phyloP scores from a whole-genome alignment of 37 sponge, comb jelly and placozoan genomes.

The Mnemiopsis leidyi region DNA sequence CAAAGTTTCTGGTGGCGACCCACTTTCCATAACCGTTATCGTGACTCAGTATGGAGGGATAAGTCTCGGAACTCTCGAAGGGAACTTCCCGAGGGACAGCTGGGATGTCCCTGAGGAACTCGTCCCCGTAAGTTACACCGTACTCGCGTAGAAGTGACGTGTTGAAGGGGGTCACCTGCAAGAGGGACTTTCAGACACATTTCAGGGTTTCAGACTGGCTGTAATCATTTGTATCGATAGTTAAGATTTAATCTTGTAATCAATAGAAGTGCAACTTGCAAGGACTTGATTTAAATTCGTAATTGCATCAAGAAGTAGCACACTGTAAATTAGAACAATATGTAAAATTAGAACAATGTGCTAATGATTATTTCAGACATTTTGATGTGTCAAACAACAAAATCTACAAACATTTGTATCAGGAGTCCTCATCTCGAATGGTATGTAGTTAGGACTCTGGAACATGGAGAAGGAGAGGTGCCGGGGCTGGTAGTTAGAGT shows the following conservation, averaged over 20 bases:
- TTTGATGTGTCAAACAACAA: no score
- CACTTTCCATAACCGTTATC: not conserved
- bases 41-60: not conserved
- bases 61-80: constrained; percentile 15
- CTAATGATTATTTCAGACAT: no score
- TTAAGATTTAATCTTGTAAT: no score
- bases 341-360: no score
- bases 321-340: no score
- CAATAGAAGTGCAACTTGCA: no score
- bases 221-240: no score
- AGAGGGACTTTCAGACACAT: no score
- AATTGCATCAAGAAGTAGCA: no score
- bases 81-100: not conserved
- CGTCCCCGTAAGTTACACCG: constrained; percentile 46
- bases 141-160: not conserved
- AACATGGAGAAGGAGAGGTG: constrained; percentile 51
- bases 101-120: not conserved
- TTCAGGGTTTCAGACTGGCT: no score
- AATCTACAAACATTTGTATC: not conserved
- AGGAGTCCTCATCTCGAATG: constrained; percentile 40
- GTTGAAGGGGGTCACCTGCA: constrained; percentile 26
- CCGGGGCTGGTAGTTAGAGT: constrained; percentile 11
- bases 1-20: not conserved
- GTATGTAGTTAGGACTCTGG: constrained; percentile 64
- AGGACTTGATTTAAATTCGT: no score